Evolutionary conservation across 2,888 invertebrate genomes (phyloP).

Genomic region (Chrysolina haemoptera): DNA sequence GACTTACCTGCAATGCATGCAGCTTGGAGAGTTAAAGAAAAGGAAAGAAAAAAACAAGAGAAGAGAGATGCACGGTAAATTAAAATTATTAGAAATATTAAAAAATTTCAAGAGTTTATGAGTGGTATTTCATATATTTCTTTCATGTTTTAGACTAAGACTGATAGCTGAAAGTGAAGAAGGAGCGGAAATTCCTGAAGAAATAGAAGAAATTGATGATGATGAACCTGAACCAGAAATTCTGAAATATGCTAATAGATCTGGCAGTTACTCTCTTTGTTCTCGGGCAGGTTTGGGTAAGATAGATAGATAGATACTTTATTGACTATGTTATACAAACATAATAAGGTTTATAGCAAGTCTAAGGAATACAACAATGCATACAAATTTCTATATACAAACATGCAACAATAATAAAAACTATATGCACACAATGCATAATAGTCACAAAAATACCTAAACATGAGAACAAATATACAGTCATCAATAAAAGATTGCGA

Average conservation of each 20-base stretch:
- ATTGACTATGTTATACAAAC: too few relatives aligned
- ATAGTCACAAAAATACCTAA: too few relatives aligned
- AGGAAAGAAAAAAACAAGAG: constrained; percentile 75
- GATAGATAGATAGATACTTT: too few relatives aligned
- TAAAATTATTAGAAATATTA: not conserved
- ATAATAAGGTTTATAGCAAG: too few relatives aligned
- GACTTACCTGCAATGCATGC: constrained; percentile 89
- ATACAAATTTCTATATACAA: too few relatives aligned
- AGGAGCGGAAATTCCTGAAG: constrained; percentile 76
- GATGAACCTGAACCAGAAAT: constrained; percentile 75
- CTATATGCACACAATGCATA: too few relatives aligned
- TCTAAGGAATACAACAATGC: too few relatives aligned
- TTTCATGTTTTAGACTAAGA: constrained; percentile 65
- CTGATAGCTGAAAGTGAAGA: constrained; percentile 76
- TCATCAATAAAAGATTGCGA: too few relatives aligned
- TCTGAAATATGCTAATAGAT: constrained; percentile 88
- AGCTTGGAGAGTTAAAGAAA: constrained; percentile 78
- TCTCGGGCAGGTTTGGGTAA: constrained; percentile 85
- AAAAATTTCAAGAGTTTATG: not conserved
- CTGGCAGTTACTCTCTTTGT: constrained; percentile 92
- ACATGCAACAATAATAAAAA: too few relatives aligned
- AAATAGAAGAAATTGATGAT: constrained; percentile 73
- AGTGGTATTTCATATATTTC: not conserved
- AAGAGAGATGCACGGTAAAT: constrained; percentile 63
- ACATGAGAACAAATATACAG: too few relatives aligned